Evolutionary conservation across 2,888 invertebrate genomes (phyloP).

Genomic region (Dicyrtomina minuta): DNA sequence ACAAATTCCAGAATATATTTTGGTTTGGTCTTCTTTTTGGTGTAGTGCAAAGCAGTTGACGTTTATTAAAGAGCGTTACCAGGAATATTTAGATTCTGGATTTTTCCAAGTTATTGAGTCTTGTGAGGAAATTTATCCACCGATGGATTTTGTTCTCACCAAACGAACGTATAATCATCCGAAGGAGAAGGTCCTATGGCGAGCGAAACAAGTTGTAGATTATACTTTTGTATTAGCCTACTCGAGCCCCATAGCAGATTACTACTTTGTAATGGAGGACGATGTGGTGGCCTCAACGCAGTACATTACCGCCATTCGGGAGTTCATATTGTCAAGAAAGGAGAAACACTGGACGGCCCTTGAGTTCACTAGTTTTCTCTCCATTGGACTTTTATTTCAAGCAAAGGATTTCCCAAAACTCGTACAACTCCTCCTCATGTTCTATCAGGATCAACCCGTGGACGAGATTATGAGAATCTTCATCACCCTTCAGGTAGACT

Average conservation of each 20-base stretch:
- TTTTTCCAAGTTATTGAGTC: constrained; percentile 56
- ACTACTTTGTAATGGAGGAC: constrained; percentile 57
- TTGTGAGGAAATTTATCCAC: constrained; percentile 53
- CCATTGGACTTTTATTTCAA: constrained; percentile 56
- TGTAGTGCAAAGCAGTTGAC: constrained; percentile 47
- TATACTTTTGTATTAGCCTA: constrained; percentile 57
- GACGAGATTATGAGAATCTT: constrained; percentile 55
- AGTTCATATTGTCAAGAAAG: constrained; percentile 53
- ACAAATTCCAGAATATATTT: too few species aligned
- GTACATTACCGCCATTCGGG: constrained; percentile 55
- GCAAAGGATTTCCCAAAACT: constrained; percentile 54
- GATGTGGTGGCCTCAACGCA: constrained; percentile 56
- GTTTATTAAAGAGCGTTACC: constrained; percentile 49
- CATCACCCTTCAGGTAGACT: constrained; percentile 53
- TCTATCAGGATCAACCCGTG: constrained; percentile 55
- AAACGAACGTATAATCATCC: constrained; percentile 56
- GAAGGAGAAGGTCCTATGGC: constrained; percentile 54
- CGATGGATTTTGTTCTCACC: constrained; percentile 53
- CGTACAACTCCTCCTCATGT: constrained; percentile 53
- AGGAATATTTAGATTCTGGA: constrained; percentile 54
- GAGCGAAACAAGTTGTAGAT: constrained; percentile 58
- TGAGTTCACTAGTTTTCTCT: constrained; percentile 56
- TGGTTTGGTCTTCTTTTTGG: too few species aligned
- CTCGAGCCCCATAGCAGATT: constrained; percentile 54
- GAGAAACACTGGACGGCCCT: constrained; percentile 55